Evolutionary conservation across 2,888 invertebrate species (phyloP), one percentile per base, ranked within the genome.

Genomic region (Rugalucina vietnamica): DNA sequence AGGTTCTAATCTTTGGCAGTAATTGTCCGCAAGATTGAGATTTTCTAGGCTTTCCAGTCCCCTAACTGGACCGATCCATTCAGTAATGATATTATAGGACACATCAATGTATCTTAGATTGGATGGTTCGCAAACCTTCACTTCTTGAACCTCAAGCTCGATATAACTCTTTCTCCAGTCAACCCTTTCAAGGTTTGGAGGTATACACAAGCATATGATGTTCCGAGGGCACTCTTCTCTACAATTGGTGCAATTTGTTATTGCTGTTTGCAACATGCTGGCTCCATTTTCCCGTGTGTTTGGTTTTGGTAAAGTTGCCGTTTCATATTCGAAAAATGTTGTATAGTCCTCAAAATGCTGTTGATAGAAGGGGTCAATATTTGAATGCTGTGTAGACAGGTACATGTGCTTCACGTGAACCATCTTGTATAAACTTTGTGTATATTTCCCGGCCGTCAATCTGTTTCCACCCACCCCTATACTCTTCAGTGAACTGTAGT

Each of bases 21-120:
- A 39, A 49, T 89, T 89, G 14, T 77, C 71, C 14, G 89, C 82
- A 1, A 89, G 69, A 65, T 87, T 84, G 1, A 89, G 43, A 37
- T 74, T 36, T 24, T 37, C 76, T 0, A 89, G 4, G n/a, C 49
- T 57, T 39, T 80, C 57, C 12, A 86, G 32, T n/a, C 89, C 89
- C 14, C 27, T 18, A 5, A 87, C 70, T 0, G 78, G 74, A 3
- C 80, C 82, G 1, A 49, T 34, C 79, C 84, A 86, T 12, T 37
- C 8, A 8, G 49, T 14, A 10, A 88, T 32, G 21, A 84, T 21
- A 72, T 88, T 88, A 12, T 71, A 86, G 0, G 84, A 82, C 3
- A 88, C 4, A 60, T 88, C 79, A 2, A 88, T 12, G 14, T 37
- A 37, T n/a, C 32, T 34, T 2, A 86, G 75, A 10, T 65, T 43